Evolutionary conservation across 2,888 invertebrate species (phyloP), one percentile per base, ranked within the genome.

Genomic region (Leptodirus hochenwartii): DNA sequence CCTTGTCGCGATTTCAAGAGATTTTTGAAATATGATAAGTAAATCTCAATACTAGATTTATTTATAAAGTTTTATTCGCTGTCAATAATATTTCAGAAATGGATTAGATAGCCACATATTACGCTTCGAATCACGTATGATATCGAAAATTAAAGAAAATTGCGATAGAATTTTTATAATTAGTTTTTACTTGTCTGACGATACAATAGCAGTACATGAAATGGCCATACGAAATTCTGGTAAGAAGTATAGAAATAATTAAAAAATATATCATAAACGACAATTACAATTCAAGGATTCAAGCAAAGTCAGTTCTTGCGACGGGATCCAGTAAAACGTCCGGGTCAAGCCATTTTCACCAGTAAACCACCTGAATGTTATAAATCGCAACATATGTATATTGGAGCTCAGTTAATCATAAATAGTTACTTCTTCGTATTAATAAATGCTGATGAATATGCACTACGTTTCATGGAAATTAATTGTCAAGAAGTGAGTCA

Each of bases 401-500:
- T 91, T 13, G 91, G 91, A 2, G 77, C 80, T 13, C 67, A 66
- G 25, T 45, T 91, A 25, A 70, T 72, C 22, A 63, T 91, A 11
- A 77, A 78, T 47, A 69, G 72, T 39, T 85, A 82, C 45, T 54
- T 71, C 26, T 91, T 91, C 51, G 58, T 76, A 27, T 60, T 93
- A 16, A 60, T 70, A 2, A 72, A 73, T 2, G 85, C 87, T 2
- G 91, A 93, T 49, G 78, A 82, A 45, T 91, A 82, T 47, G 80
- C 85, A 1, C 54, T 88, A 28, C 65, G 76, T 24, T 90, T 82
- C 47, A 77, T 90, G 87, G 90, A 91, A 52, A 47, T 74, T 5
- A 64, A 85, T 52, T 59, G 69, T 32, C 55, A 66, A 32, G 67
- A 81, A 65, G 85, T 82, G 46, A 42, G 25, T 31, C 25, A 10